phyloP scores from a whole-genome alignment of 2,797 vertebrate species.

The Loriculus beryllinus region DNA sequence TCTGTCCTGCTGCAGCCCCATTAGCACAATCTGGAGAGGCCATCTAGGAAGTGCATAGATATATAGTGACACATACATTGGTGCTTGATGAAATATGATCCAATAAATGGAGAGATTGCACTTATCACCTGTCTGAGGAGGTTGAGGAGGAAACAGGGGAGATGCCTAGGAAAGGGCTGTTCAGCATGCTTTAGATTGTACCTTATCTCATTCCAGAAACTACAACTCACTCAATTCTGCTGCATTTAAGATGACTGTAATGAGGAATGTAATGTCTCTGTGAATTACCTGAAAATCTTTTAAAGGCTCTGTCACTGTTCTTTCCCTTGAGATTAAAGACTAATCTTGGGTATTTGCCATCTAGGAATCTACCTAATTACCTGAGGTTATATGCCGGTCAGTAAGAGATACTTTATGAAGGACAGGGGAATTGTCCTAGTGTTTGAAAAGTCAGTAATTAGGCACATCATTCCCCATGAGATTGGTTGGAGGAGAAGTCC shows the following conservation, averaged over 20 bases:
- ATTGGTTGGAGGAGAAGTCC: not conserved
- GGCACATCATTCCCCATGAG: not conserved
- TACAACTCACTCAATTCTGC: not conserved
- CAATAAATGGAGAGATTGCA: not conserved
- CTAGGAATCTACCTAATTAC: conserved; percentile 18
- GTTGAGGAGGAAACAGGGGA: not conserved
- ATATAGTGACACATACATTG: not conserved
- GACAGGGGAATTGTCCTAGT: not conserved
- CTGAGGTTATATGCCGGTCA: not conserved
- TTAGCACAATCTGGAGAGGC: not conserved
- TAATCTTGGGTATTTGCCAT: not conserved
- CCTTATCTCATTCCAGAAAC: conserved; percentile 1
- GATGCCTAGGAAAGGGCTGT: not conserved
- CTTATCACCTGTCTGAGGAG: conserved; percentile 23
- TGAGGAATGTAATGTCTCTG: conserved; percentile 14
- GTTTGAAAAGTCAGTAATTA: not conserved
- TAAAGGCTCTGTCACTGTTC: conserved; percentile 11
- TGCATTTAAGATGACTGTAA: conserved; percentile 6
- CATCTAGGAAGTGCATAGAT: not conserved
- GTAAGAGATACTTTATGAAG: not conserved
- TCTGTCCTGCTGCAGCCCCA: not conserved
- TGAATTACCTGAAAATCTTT: conserved; percentile 39
- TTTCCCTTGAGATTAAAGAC: conserved; percentile 2
- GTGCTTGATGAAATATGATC: conserved; percentile 13
- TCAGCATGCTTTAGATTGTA: not conserved